phyloP scores from a whole-genome alignment of 2,888 invertebrate genomes.

The Drosophila quasianomalipes region DNA sequence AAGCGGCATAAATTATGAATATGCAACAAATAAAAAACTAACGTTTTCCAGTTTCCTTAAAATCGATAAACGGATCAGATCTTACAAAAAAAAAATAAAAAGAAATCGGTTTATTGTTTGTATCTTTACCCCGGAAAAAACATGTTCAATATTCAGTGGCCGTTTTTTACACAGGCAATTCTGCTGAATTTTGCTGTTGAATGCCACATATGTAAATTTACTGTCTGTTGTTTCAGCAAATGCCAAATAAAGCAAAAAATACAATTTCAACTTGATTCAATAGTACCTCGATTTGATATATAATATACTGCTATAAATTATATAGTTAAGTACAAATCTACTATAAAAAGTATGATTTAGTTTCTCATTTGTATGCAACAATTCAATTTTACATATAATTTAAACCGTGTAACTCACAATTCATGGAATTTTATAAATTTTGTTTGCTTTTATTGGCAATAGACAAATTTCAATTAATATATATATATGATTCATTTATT shows the following conservation, averaged over 20 bases:
- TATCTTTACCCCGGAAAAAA: not conserved
- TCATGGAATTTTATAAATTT: not conserved
- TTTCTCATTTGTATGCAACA: not conserved
- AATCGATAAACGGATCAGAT: not conserved
- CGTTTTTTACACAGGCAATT: not conserved
- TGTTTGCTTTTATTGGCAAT: not conserved
- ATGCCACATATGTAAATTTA: not conserved
- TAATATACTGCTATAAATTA: not conserved
- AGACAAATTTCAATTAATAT: not conserved
- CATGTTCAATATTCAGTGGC: not conserved
- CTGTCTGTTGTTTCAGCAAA: not conserved
- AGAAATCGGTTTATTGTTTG: not conserved
- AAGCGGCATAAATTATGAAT: conserved; percentile 53
- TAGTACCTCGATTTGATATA: not conserved
- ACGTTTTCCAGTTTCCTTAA: not conserved
- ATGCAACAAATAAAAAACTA: not conserved
- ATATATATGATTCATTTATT: not conserved
- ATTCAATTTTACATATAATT: not conserved
- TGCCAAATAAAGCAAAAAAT: not conserved
- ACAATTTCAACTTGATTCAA: not conserved
- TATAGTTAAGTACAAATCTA: no score
- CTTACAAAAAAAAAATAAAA: not conserved
- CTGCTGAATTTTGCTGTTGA: not conserved
- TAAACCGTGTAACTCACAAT: not conserved
- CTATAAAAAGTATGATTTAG: not conserved